These are phyloP conservation scores for Silurus meridionalis DNA, from an alignment of 2,113 vertebrate genomes.

Conservation along the genomic window DNA sequence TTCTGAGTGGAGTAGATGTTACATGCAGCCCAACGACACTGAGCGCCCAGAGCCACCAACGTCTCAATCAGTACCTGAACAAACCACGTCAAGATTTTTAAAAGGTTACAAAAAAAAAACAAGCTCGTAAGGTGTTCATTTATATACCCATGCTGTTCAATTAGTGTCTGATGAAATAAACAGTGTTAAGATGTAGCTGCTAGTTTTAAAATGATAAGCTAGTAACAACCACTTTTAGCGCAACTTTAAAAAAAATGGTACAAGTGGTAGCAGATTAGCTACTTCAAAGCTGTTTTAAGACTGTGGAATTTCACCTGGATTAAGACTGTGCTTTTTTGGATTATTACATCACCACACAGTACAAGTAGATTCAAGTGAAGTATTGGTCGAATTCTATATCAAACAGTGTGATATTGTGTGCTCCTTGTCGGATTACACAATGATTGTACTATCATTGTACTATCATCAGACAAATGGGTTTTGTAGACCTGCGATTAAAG, in stretches of 20 bases:
- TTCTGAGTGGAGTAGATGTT: constrained; percentile 99
- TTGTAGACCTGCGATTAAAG: background rate
- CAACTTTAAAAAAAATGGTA: background rate
- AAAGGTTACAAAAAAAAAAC: background rate
- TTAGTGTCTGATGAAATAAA: background rate
- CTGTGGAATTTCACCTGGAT: background rate
- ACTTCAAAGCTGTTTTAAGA: background rate
- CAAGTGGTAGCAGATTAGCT: background rate
- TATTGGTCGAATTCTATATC: background rate
- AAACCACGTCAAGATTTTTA: background rate
- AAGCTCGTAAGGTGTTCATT: background rate
- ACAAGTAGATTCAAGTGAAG: background rate
- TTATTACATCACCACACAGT: background rate
- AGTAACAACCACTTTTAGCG: background rate
- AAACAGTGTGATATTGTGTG: background rate
- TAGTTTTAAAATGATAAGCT: background rate
- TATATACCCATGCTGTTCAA: background rate
- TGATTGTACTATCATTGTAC: background rate
- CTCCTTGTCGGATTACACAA: background rate
- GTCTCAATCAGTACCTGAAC: constrained; percentile 94
- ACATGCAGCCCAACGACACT: constrained; percentile 98
- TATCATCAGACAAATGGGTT: no score
- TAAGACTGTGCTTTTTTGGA: background rate
- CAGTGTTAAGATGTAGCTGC: no score
- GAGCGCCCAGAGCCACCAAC: constrained; percentile 90